These are phyloP conservation scores for Sebastes hopkinsi DNA, from an alignment of 2,797 vertebrate genomes.

Conservation along the genomic window DNA sequence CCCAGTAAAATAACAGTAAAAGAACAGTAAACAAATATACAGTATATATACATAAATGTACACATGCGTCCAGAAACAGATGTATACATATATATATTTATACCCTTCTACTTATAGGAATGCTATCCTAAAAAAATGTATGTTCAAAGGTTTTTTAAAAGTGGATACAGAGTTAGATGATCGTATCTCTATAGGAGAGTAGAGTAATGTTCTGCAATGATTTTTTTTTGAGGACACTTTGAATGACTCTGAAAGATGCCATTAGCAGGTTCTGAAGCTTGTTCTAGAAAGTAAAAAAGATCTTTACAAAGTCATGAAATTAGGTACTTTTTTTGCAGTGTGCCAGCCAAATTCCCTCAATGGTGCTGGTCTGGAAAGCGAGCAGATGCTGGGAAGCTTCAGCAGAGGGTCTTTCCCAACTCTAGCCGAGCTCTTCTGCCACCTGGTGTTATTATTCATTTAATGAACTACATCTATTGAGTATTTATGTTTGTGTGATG, in stretches of 20 bases:
- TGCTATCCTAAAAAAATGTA: no score
- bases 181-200: no score
- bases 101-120: no score
- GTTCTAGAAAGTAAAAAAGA: background rate
- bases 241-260: background rate
- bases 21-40: no score
- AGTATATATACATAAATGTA: no score
- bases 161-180: no score
- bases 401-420: background rate
- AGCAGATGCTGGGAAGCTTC: background rate
- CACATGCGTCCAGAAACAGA: no score
- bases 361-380: slow-evolving; percentile 8
- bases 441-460: background rate
- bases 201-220: background rate
- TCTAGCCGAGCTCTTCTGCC: background rate
- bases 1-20: no score
- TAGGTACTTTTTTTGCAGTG: slow-evolving; percentile 36
- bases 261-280: accelerated
- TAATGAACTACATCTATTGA: background rate
- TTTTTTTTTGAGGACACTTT: background rate
- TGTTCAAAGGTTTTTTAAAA: no score
- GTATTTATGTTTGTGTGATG: background rate
- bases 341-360: slow-evolving; percentile 10
- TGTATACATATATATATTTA: no score
- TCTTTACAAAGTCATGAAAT: background rate